Base-by-base conservation (phyloP, 1,140 invertebrate species). In the Dendroctonus ponderosae region DNA sequence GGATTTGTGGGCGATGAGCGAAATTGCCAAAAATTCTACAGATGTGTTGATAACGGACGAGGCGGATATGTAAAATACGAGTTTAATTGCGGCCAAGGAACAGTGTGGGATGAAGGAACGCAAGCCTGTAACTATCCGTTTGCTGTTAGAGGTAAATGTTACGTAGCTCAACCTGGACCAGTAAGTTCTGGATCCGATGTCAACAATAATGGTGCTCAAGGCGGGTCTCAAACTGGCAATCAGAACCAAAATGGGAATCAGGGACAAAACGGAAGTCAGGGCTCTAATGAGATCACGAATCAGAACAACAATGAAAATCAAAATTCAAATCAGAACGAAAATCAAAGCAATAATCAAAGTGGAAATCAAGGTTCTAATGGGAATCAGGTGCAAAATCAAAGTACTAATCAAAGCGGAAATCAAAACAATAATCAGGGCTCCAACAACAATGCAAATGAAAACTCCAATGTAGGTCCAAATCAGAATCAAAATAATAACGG, bases 351-450 rank as follows among this genome's bases (percentile, higher is more conserved):
- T 49, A 44, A 58, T 43, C 56, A 7, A 60, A 7, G 9, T n/a
- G 91, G 90, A 15, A 86, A 87, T 59, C 73, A 83, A 44, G 89
- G 89, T 0, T 85, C 87, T 51, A 79, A 83, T 7, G 89, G 90
- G 2, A 83, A 87, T 63, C 82, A 86, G 3, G 90, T 89, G 5
- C 79, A 85, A 41, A 26, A 26, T 26, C 26, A 26, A 26, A 26
- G 3, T 26, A 26, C 26, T 3, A 26, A 2, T 3, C 26, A 26
- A 26, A 26, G 26, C 26, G 26, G 26, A 26, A 26, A 26, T 26
- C 26, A 26, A 26, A 26, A 26, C 26, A 26, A 3, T 26, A 26
- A 26, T 26, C 26, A 26, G 26, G 26, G 26, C 26, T 26, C 26
- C 26, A 26, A 26, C 26, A 26, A 26, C 26, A 26, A 26, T 26